A percentile compares a stretch with the other conserved stretches of the same genome.
These are phyloP conservation scores for Sebastolobus altivelis DNA, from an alignment of 2,797 vertebrate species.

Conservation along the genomic window DNA sequence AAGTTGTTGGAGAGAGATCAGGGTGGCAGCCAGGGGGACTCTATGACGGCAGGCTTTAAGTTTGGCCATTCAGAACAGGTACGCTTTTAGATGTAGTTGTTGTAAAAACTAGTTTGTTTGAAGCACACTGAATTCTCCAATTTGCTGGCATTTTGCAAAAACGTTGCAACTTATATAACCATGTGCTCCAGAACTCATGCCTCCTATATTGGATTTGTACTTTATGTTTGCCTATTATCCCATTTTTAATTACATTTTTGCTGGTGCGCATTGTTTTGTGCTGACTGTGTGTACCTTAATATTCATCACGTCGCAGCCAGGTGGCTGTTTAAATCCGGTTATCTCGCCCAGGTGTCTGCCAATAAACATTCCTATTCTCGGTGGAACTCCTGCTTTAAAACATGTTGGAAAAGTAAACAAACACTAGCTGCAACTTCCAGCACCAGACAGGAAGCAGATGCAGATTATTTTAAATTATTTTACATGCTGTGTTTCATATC, in stretches of 20 bases:
- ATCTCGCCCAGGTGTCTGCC: constrained; percentile 52
- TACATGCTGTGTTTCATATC: constrained; percentile 28
- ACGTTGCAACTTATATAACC: not conserved
- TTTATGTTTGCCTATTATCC: constrained; percentile 25
- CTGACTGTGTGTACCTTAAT: constrained; percentile 27
- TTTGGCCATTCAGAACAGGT: not conserved
- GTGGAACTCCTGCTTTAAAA: constrained; percentile 32
- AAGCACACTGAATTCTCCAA: not conserved
- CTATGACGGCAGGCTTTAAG: not conserved
- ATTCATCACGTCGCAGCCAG: constrained; percentile 41
- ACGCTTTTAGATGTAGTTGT: not conserved
- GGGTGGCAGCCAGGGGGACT: not conserved
- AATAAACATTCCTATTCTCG: constrained; percentile 3
- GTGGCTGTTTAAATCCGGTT: constrained; percentile 48
- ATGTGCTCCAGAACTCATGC: not conserved
- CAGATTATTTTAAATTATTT: constrained; percentile 40
- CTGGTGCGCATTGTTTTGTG: constrained; percentile 20
- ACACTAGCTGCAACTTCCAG: constrained; percentile 26
- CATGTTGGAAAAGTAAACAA: constrained; percentile 50
- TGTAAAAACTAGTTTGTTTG: not conserved
- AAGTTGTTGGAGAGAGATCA: constrained; percentile 7
- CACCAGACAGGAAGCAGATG: constrained; percentile 50
- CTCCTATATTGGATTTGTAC: not conserved
- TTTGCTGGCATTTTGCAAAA: not conserved
- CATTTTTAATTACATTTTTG: constrained; percentile 38